Evolutionary conservation across 2,113 vertebrate genomes (phyloP), one percentile per base, ranked within the genome.

Genomic region (Procavia capensis): DNA sequence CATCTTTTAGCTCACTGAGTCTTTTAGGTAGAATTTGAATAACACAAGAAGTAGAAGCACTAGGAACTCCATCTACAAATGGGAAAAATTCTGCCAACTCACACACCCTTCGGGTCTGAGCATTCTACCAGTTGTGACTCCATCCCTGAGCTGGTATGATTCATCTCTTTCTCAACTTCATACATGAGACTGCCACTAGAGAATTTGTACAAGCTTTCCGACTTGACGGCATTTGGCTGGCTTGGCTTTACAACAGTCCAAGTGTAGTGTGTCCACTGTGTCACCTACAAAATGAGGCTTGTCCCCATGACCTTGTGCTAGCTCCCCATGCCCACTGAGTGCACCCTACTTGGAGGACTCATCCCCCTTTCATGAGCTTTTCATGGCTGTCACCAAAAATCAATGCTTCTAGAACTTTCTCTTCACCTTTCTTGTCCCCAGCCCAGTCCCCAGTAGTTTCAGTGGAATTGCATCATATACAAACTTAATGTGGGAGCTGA

Each of bases 291-390:
- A 68, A 39, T 16, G 2, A 39, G 27, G 34, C 59, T 85, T 27
- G 14, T 57, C n/a, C 87, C 68, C 6, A 41, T 34, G 88, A 81
- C 50, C 85, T 43, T 3, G 0, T 19, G 25, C 24, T 16, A 13
- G 57, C 29, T 41, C 81, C 81, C 0, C 0, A 3, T 0, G 6
- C 14, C 19, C 59, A 20, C 31, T 43, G 36, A 20, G 2, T 9
- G 3, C 57, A 70, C 70, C 39, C 76, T 29, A 10, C 59, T 79
- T 36, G 45, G 11, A 79, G 63, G 14, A 9, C 43, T 76, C 41
- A 17, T 19, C 50, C 22, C 22, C 19, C 64, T 68, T 85, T 85
- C 39, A 9, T 6, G 19, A 84, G 34, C 59, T 43, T 93, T 61
- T 84, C 59, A 88, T 80, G 68, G 57, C 31, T 9, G 0, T 45